Base-by-base conservation (phyloP, 2,113 vertebrate species). In the Platysternon megacephalum region DNA sequence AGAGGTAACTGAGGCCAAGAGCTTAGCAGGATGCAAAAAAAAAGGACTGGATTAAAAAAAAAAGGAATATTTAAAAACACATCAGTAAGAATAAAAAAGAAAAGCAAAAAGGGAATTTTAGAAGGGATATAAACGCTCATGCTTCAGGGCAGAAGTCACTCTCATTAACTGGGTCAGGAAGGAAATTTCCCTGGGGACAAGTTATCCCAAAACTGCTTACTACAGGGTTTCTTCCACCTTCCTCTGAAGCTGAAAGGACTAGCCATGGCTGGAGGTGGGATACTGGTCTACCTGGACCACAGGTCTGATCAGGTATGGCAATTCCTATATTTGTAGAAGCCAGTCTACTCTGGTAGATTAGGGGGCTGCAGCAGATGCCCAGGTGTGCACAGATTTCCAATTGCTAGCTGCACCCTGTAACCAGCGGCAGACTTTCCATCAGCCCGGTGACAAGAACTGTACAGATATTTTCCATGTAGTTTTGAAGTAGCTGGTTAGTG, bases 91-190 rank as follows among this genome's bases (percentile, higher is more conserved):
- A 28, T 13, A 48, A 61, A 13, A 13, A 68, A 24, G n/a, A 42
- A 11, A 35, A 68, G 14, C 0, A 0, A 1, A 24, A 16, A 52
- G 49, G 49, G 28, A 28, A 21, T 28, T 26, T 80, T 74, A 80
- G 48, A 26, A 80, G 10, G 29, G 14, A 16, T n/a, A 44, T 44
- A 85, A 21, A 80, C 28, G 42, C 11, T 49, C 21, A 29, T 74
- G 14, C 82, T 82, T 48, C 52, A 35, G 46, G 52, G 83, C 83
- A 55, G 53, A 29, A 48, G 2, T 28, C 65, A 48, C 21, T 11
- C 53, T 82, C 42, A 1, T 72, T 79, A 51, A 49, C 24, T 35
- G 26, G 35, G 49, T 16, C 39, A 82, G 48, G 5, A 1, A 0
- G 49, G 56, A 5, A 26, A 19, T 14, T 79, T 39, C 22, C 28